A percentile compares a stretch with the other conserved stretches of the same genome.
Conservation (phyloP, 2,888 invertebrate species). For the Ceramica pisi region DNA sequence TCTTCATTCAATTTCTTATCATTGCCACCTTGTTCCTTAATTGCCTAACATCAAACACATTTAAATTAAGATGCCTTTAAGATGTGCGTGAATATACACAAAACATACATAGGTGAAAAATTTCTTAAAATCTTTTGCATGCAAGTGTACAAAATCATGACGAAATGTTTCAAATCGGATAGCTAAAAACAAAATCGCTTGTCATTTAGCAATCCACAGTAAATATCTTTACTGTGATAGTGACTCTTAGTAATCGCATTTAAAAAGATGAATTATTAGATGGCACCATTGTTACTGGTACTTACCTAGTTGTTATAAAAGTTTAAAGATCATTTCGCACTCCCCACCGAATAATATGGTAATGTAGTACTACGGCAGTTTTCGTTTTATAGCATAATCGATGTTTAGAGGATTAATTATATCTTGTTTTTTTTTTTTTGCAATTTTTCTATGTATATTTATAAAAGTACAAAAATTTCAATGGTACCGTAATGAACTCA, state of each 20-base stretch:
- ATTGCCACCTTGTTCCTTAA: neutral
- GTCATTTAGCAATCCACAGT: conserved; percentile 65
- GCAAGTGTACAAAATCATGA: conserved; percentile 63
- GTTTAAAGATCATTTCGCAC: too few species aligned
- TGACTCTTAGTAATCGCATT: conserved; percentile 35
- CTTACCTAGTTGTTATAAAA: neutral
- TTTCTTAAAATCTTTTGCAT: neutral
- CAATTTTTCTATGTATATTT: too few species aligned
- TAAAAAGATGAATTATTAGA: conserved; percentile 27
- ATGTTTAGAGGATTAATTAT: too few species aligned
- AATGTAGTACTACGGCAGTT: too few species aligned
- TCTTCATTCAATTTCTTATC: conserved; percentile 5
- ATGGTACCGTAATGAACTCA: too few species aligned
- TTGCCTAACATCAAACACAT: neutral
- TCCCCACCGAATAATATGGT: too few species aligned
- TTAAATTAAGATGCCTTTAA: neutral
- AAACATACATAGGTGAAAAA: too few species aligned
- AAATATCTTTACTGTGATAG: too few species aligned
- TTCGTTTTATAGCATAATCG: too few species aligned
- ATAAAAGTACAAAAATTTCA: too few species aligned
- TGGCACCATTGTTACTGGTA: conserved; percentile 14
- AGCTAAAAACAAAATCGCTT: conserved; percentile 64
- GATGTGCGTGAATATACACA: neutral
- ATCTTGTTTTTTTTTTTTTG: too few species aligned
- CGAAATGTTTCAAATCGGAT: conserved; percentile 68